These are phyloP conservation scores for Tigriopus japonicus DNA, from an alignment of 1,140 invertebrate genomes.

Conservation along the genomic window DNA sequence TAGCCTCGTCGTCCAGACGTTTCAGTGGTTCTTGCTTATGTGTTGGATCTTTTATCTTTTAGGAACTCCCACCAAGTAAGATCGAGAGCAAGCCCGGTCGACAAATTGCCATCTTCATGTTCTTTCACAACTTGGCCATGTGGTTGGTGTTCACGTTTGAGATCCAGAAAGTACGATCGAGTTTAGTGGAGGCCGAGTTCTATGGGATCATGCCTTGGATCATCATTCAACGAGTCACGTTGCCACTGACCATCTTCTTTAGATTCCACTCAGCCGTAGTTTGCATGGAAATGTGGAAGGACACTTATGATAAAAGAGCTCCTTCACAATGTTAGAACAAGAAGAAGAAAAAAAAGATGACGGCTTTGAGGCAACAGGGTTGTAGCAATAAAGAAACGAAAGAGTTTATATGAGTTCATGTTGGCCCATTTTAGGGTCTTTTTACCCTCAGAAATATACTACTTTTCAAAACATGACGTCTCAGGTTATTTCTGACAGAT, in stretches of 20 bases:
- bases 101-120: slow-evolving; percentile 79
- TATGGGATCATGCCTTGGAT: slow-evolving; percentile 87
- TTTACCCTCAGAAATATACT: no score
- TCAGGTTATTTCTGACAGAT: no score
- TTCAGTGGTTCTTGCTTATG: no score
- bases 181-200: slow-evolving; percentile 58
- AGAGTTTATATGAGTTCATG: no score
- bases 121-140: slow-evolving; percentile 85
- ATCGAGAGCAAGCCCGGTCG: slow-evolving; percentile 75
- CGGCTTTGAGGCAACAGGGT: no score
- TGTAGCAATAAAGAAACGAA: no score
- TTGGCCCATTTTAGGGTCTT: no score
- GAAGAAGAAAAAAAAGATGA: no score
- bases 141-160: slow-evolving; percentile 92
- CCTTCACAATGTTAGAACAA: no score
- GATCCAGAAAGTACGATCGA: slow-evolving; percentile 72
- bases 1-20: no score
- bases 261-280: slow-evolving; percentile 91
- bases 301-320: slow-evolving; percentile 52
- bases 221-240: slow-evolving; percentile 72
- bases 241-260: slow-evolving; percentile 89
- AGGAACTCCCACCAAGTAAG: no score
- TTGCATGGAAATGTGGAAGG: slow-evolving; percentile 93
- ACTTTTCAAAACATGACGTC: no score
- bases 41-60: neutral